Base-by-base conservation (phyloP, 2,113 vertebrate genomes). In the Tonatia bakeri region DNA sequence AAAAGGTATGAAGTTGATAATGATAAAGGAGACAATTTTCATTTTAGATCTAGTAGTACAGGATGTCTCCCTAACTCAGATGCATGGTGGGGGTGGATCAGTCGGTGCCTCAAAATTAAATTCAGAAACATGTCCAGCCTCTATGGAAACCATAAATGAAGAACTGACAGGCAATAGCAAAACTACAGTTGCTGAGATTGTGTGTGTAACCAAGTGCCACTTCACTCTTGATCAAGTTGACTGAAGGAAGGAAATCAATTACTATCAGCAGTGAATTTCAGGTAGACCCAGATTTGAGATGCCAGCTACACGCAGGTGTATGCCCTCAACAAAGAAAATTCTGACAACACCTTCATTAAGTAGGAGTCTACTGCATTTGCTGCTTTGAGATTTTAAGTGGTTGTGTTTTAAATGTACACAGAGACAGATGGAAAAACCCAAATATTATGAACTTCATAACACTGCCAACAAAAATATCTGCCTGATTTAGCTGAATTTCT, bases 241-340 rank as follows among this genome's bases (percentile, higher is more conserved):
- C 88, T 97, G 88, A 97, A 95, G 73, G 94, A 96, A 97, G 69
- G 52, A 97, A 97, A 97, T 97, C 93, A 96, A 95, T 97, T 95
- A 97, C 70, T 73, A 89, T 97, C 22, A 0, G 45, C 77, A 84
- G n/a, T 82, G 95, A 97, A 92, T 56, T 91, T 97, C 85, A 94
- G 94, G 85, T 87, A 96, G 87, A 95, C 73, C 20, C 56, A 31
- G 67, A 61, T 82, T 86, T 89, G 73, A 86, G 82, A 94, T 72
- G 82, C 73, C 93, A 96, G 85, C 83, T 96, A 76, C 83, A 84
- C 0, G 5, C 86, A 96, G 93, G 94, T 93, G 89, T 95, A 73
- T 45, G 45, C 73, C 61, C 95, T 95, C 38, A 81, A 65, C 69
- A 72, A 67, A 91, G 90, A 96, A 54, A 86, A 89, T 87, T 95